Conservation (phyloP, 1,140 invertebrate genomes). For the Pseudomyrmex concolor region DNA sequence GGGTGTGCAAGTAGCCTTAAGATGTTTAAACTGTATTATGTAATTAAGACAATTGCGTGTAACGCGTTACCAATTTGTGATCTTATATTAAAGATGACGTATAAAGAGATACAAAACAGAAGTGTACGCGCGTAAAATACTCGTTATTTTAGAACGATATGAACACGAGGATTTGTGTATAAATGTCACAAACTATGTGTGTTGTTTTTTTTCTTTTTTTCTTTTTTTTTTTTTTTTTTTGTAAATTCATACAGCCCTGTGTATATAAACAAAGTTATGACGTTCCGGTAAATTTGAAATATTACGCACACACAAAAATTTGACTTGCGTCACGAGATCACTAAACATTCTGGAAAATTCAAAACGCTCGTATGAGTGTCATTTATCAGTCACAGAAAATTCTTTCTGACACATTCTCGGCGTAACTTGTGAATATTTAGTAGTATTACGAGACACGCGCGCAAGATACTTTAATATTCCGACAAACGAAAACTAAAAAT, state of each 20-base stretch:
- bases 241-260: slow-evolving; percentile 63
- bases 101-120: slow-evolving; percentile 49
- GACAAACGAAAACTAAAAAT: not conserved
- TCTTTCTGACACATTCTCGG: slow-evolving; percentile 4
- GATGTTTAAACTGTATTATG: slow-evolving; percentile 68
- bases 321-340: too few relatives aligned
- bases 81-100: slow-evolving; percentile 65
- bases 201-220: too few relatives aligned
- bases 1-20: slow-evolving; percentile 70
- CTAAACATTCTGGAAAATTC: slow-evolving; percentile 10
- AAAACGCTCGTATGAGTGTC: slow-evolving; percentile 5
- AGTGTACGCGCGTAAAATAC: slow-evolving; percentile 19
- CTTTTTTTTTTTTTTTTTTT: slow-evolving; percentile 25
- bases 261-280: slow-evolving; percentile 14
- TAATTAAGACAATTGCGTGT: slow-evolving; percentile 65
- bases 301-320: too few relatives aligned
- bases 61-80: slow-evolving; percentile 70
- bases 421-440: slow-evolving; percentile 13
- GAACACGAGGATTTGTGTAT: slow-evolving; percentile 47
- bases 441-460: slow-evolving; percentile 9
- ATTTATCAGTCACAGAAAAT: slow-evolving; percentile 1
- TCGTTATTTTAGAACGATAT: slow-evolving; percentile 52
- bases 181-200: not conserved
- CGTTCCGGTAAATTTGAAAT: too few relatives aligned
- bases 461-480: slow-evolving; percentile 32